Evolutionary conservation across 2,113 vertebrate species (phyloP).

Genomic region (Zingel zingel): DNA sequence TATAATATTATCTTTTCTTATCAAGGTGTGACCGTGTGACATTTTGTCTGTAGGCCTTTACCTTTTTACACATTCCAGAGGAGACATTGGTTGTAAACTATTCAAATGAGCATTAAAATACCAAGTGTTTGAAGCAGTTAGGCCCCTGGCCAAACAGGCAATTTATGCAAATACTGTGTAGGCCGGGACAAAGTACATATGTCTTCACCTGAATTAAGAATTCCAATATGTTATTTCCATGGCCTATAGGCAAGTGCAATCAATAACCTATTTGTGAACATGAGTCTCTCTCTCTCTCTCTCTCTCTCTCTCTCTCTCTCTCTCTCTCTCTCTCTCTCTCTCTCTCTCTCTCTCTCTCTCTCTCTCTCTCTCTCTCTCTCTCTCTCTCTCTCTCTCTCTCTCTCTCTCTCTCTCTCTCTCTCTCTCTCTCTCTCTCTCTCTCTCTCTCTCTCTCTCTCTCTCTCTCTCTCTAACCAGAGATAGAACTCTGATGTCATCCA

Average conservation of each 20-base stretch:
- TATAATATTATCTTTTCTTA: not conserved
- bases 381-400: no score
- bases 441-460: no score
- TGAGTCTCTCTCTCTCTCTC: not conserved
- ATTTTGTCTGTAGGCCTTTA: not conserved
- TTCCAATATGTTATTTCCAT: not conserved
- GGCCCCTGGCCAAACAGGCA: not conserved
- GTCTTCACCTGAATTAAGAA: not conserved
- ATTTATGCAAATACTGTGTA: slow-evolving; percentile 18
- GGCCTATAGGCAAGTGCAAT: not conserved
- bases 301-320: no score
- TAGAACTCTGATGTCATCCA: no score
- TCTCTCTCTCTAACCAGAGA: no score
- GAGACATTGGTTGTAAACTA: slow-evolving; percentile 8
- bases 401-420: no score
- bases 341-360: no score
- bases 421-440: no score
- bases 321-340: no score
- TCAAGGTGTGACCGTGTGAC: slow-evolving; percentile 23
- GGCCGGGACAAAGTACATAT: not conserved
- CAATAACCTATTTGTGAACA: not conserved
- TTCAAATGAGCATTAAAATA: slow-evolving; percentile 13
- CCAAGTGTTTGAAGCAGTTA: not conserved
- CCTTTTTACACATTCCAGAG: slow-evolving; percentile 34
- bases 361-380: no score